These are phyloP conservation scores for Prenolepis imparis DNA, from an alignment of 2,888 invertebrate species.

Conservation along the genomic window DNA sequence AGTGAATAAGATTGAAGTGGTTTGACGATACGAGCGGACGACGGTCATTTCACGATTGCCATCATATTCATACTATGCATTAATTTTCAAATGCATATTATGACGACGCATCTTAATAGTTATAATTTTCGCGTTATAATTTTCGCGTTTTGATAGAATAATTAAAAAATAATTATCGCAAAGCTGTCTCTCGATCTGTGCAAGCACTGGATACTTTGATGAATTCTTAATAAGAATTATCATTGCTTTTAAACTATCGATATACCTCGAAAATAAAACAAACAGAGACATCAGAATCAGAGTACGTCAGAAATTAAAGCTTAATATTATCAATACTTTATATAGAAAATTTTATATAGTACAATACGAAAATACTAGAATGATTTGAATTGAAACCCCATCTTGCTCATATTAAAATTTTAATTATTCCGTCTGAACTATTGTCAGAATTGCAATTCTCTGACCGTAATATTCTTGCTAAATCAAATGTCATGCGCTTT, in stretches of 20 bases:
- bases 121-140: too few species aligned
- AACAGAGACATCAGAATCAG: not conserved
- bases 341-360: not conserved
- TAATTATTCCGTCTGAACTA: not conserved
- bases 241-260: not conserved
- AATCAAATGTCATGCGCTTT: conserved; percentile 21
- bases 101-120: conserved; percentile 13
- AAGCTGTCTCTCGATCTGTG: not conserved
- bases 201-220: not conserved
- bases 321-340: not conserved
- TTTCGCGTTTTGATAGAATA: not conserved
- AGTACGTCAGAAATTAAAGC: too few species aligned
- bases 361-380: not conserved
- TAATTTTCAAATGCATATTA: not conserved
- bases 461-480: not conserved
- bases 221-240: not conserved
- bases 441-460: not conserved
- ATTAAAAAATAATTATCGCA: conserved; percentile 2
- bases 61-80: not conserved
- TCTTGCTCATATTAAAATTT: not conserved
- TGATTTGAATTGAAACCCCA: not conserved
- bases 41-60: conserved; percentile 3
- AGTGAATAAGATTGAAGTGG: conserved; percentile 61
- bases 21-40: conserved; percentile 34
- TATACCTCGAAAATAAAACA: not conserved